Percentiles rank a stretch among this genome's conserved stretches.
Evolutionary conservation across 2,797 vertebrate species (phyloP).

Genomic region (Acipenser transmontanus): DNA sequence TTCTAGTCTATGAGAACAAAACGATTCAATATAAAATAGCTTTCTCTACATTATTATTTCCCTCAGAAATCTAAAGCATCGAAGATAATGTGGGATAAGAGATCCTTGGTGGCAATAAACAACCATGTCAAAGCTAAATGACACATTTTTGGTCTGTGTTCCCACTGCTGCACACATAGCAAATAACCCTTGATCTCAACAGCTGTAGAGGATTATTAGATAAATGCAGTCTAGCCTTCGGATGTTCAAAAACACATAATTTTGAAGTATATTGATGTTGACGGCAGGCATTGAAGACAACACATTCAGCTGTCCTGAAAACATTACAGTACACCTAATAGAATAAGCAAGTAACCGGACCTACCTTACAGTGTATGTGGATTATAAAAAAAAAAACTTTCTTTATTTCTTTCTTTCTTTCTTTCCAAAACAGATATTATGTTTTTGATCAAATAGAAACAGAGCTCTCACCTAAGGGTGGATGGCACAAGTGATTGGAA

Average conservation of each 20-base stretch:
- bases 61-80: too few relatives aligned
- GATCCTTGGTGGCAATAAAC: not conserved
- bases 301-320: not conserved
- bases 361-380: not conserved
- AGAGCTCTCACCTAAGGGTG: not conserved
- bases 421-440: too few relatives aligned
- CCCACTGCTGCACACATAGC: not conserved
- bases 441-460: not conserved
- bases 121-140: not conserved
- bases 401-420: too few relatives aligned
- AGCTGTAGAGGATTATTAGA: conserved; percentile 3
- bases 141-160: not conserved
- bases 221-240: not conserved
- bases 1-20: too few relatives aligned
- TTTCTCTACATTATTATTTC: too few relatives aligned
- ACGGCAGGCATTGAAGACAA: not conserved
- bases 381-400: not conserved
- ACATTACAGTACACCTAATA: not conserved
- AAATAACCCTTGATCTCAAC: not conserved
- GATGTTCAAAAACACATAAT: not conserved
- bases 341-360: not conserved
- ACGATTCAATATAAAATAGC: too few relatives aligned
- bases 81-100: too few relatives aligned
- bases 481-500: not conserved
- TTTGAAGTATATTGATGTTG: not conserved